Base-by-base conservation (phyloP, 2,797 vertebrate genomes). In the Columba guinea region DNA sequence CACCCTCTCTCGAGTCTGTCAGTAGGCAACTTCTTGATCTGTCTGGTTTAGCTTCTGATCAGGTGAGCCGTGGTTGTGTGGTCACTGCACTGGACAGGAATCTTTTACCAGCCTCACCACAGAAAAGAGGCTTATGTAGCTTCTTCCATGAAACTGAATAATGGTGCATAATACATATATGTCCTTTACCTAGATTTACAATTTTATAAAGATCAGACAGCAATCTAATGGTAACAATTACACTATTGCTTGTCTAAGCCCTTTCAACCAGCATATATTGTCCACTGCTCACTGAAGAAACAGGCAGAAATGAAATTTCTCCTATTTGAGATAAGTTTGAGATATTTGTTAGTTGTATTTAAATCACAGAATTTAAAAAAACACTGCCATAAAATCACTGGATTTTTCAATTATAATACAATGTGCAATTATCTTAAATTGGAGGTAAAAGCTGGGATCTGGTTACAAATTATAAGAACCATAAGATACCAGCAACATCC, bases 1-100 rank as follows among this genome's bases (percentile, higher is more conserved):
- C 9, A 55, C 27, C 10, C 5, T 49, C 59, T 73, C 24, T 35
- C 0, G 0, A 39, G 10, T n/a, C 23, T 55, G 41, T 27, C 30
- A 73, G 78, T 11, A 49, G 20, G 30, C 9, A 85, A 26, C 35
- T n/a, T 71, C 51, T 58, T 39, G 26, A 78, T 64, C 11, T 46
- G 7, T 48, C 48, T 4, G 3, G 5, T 60, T 80, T 19, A 58
- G 30, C 46, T 64, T 64, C 76, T 58, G 44, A 69, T 68, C 49
- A 75, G 35, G 21, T 32, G 11, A 87, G 62, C 10, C 37, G n/a
- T 4, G 24, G 32, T 28, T 60, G 68, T 0, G 5, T 35, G 46
- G 26, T n/a, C 46, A 49, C 17, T 44, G 39, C 22, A 59, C 32
- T 62, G 32, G 7, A 74, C 20, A 60, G 18, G 41, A 88, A 32